These are phyloP conservation scores for Cathartes aura DNA, from an alignment of 2,113 vertebrate species.

Conservation along the genomic window DNA sequence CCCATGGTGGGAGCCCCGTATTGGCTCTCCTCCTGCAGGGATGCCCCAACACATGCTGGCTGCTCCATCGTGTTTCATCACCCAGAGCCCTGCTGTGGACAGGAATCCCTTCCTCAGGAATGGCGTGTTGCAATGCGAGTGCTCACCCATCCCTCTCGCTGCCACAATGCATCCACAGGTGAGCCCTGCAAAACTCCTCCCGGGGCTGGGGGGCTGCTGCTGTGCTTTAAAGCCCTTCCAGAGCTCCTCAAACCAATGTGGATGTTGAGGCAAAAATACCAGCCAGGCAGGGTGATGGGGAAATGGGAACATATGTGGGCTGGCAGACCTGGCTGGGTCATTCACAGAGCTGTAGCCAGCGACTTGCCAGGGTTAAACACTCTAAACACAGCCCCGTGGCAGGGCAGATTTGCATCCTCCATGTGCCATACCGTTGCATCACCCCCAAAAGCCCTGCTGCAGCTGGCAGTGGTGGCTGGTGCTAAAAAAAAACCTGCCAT, in stretches of 20 bases:
- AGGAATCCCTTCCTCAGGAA: neutral
- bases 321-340: neutral
- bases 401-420: neutral
- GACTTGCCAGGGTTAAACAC: neutral
- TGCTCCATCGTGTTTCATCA: neutral
- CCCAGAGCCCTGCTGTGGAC: neutral
- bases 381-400: rapidly evolving
- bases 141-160: neutral
- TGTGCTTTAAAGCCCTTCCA: neutral
- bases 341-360: neutral
- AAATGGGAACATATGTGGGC: neutral
- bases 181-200: neutral
- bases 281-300: neutral
- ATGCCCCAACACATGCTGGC: neutral
- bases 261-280: neutral
- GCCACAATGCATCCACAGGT: neutral
- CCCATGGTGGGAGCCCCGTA: neutral
- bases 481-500: neutral
- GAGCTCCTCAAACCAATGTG: neutral
- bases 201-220: rapidly evolving
- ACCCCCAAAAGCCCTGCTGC: neutral
- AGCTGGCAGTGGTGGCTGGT: neutral
- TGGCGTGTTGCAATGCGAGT: rapidly evolving
- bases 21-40: neutral
- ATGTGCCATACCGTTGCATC: neutral